Evolutionary conservation across 2,113 vertebrate species (phyloP).

Genomic region (Talpa occidentalis): DNA sequence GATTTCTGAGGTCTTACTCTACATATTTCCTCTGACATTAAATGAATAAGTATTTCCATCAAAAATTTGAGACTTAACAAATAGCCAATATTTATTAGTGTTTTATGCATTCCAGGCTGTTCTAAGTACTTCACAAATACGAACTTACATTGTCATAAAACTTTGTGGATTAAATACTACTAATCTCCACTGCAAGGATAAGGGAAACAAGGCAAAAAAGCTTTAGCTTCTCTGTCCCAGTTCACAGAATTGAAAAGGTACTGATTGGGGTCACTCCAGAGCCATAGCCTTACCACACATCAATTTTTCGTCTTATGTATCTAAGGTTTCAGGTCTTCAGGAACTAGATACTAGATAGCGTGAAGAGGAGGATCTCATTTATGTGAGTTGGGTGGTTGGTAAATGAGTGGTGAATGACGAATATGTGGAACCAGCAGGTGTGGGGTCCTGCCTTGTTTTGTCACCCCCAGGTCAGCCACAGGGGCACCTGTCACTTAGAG

Average conservation of each 20-base stretch:
- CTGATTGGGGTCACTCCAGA: background rate
- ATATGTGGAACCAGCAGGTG: too few species aligned
- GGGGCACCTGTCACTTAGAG: background rate
- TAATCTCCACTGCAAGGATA: background rate
- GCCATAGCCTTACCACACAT: background rate
- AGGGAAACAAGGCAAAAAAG: background rate
- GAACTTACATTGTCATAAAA: background rate
- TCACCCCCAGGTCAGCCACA: accelerated
- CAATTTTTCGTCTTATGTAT: background rate
- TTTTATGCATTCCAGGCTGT: background rate
- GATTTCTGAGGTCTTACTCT: background rate
- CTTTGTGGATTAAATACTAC: background rate
- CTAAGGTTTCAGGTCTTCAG: background rate
- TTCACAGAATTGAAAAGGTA: background rate
- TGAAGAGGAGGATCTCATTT: too few species aligned
- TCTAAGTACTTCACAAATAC: background rate
- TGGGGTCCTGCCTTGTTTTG: background rate
- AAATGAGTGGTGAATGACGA: background rate
- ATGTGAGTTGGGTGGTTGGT: background rate
- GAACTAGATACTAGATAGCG: too few species aligned
- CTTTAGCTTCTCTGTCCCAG: background rate
- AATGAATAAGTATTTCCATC: background rate
- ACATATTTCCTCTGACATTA: background rate
- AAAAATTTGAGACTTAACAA: background rate
- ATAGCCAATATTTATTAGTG: background rate